Evolutionary conservation across 1,140 invertebrate genomes (phyloP).

Genomic region (Scaptomyza hsui): DNA sequence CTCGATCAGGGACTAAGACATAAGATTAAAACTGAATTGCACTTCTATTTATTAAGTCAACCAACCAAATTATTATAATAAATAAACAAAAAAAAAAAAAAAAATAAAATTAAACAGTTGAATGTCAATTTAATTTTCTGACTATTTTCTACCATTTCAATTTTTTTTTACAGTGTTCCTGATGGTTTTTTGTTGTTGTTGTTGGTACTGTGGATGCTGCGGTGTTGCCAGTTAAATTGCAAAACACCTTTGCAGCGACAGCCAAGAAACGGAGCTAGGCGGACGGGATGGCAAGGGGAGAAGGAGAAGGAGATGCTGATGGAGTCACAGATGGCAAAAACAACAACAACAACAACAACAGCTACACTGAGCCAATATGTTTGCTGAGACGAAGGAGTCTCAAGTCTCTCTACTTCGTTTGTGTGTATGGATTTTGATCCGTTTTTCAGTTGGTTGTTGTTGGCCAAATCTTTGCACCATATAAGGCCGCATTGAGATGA

Average conservation of each 20-base stretch:
- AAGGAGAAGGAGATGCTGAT: constrained; percentile 22
- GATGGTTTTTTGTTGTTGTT: constrained; percentile 45
- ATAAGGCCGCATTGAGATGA: constrained; percentile 38
- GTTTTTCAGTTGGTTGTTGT: constrained; percentile 55
- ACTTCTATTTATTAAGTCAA: too few species aligned
- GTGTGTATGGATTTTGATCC: constrained; percentile 47
- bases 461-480: constrained; percentile 49
- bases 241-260: constrained; percentile 80
- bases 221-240: constrained; percentile 78
- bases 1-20: too few species aligned
- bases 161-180: constrained; percentile 1
- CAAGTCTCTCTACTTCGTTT: constrained; percentile 6
- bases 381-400: not conserved
- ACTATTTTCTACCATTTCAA: too few species aligned
- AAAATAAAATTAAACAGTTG: too few species aligned
- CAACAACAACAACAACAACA: not conserved
- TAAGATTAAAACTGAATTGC: too few species aligned
- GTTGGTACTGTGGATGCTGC: constrained; percentile 58
- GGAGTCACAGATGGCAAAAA: constrained; percentile 20
- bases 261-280: constrained; percentile 11
- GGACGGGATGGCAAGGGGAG: constrained; percentile 16
- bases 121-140: too few species aligned
- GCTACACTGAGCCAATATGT: not conserved
- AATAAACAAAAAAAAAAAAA: too few species aligned
- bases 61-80: too few species aligned